Conservation (phyloP, 2,113 vertebrate genomes). For the Gasterosteus aculeatus region DNA sequence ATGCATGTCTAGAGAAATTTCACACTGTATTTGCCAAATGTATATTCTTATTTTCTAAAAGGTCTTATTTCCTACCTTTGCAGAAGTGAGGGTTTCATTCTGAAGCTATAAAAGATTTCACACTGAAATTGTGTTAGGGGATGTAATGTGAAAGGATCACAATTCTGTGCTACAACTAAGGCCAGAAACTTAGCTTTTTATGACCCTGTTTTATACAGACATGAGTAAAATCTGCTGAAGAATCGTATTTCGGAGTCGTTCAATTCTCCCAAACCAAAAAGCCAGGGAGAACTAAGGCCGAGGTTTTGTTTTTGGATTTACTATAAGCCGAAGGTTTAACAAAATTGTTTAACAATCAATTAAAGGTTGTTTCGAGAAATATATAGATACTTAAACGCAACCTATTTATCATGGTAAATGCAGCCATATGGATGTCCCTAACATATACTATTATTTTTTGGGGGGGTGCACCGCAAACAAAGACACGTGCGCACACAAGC, state of each 20-base stretch:
- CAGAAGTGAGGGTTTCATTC: slow-evolving; percentile 19
- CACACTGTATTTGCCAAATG: not conserved
- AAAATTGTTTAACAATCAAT: too few relatives aligned
- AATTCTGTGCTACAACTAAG: slow-evolving; percentile 22
- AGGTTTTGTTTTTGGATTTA: slow-evolving; percentile 53
- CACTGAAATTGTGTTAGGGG: slow-evolving; percentile 3
- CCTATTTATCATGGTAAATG: slow-evolving; percentile 54
- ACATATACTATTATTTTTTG: too few relatives aligned
- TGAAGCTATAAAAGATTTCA: slow-evolving; percentile 9
- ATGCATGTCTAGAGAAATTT: not conserved
- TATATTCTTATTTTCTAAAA: slow-evolving; percentile 6
- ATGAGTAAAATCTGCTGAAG: slow-evolving; percentile 41
- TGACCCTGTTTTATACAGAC: slow-evolving; percentile 36
- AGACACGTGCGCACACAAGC: too few relatives aligned
- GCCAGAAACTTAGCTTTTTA: slow-evolving; percentile 44
- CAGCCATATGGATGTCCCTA: slow-evolving; percentile 8
- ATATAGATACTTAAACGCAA: slow-evolving; percentile 42
- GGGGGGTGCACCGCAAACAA: too few relatives aligned
- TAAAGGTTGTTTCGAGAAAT: slow-evolving; percentile 34
- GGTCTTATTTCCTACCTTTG: not conserved
- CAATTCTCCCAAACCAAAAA: slow-evolving; percentile 50
- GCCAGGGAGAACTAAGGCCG: slow-evolving; percentile 60
- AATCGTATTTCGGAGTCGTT: slow-evolving; percentile 58
- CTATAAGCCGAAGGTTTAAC: slow-evolving; percentile 18
- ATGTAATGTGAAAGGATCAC: slow-evolving; percentile 30